A percentile compares a stretch with the other conserved stretches of the same genome.
Evolutionary conservation across 2,113 vertebrate species (phyloP).

Genomic region (Mesitornis unicolor): DNA sequence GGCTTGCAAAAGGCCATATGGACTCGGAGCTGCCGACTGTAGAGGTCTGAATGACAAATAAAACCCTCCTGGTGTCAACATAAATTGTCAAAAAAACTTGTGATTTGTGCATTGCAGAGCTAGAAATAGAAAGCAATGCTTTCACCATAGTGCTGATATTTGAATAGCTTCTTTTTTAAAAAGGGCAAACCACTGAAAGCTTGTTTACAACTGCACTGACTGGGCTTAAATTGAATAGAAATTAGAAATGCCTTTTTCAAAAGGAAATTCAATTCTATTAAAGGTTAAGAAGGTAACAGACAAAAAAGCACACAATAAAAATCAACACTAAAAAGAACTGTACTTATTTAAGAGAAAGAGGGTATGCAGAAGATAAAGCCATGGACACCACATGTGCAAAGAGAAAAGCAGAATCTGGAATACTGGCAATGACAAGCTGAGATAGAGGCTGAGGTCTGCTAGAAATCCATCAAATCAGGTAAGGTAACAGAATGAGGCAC

Average conservation of each 20-base stretch:
- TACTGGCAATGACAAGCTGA: not conserved
- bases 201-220: not conserved
- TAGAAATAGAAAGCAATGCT: not conserved
- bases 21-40: not conserved
- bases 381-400: not conserved
- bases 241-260: not conserved
- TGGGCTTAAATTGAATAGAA: not conserved
- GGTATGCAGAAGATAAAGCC: not conserved
- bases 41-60: not conserved
- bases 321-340: not conserved
- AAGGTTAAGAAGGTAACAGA: constrained; percentile 1
- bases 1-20: not conserved
- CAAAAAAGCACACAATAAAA: not conserved
- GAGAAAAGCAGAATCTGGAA: not conserved
- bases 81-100: not conserved
- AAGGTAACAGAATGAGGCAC: not conserved
- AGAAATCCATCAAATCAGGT: not conserved
- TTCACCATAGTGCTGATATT: not conserved
- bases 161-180: not conserved
- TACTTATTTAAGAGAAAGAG: not conserved
- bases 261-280: not conserved
- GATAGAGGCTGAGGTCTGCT: not conserved
- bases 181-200: not conserved
- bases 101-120: not conserved
- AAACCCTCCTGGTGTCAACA: not conserved